A percentile compares a stretch with the other conserved stretches of the same genome.
Evolutionary conservation across 2,888 invertebrate genomes (phyloP).

Genomic region (Achlya flavicornis): DNA sequence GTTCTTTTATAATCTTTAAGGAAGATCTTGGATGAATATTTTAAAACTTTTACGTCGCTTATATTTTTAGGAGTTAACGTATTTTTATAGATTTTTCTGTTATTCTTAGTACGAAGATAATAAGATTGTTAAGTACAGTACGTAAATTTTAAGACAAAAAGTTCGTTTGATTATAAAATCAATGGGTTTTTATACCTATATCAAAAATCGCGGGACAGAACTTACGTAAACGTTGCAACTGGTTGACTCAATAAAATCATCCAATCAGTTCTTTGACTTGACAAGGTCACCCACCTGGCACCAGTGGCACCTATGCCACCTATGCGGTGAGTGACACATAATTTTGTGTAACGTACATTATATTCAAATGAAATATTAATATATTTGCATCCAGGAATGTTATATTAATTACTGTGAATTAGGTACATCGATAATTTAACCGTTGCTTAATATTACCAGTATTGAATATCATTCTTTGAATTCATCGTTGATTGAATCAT

Average conservation of each 20-base stretch:
- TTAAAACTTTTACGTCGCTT: background rate
- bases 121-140: no score
- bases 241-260: slow-evolving; percentile 2
- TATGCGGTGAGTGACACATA: slow-evolving; percentile 24
- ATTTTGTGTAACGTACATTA: slow-evolving; percentile 48
- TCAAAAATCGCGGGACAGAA: background rate
- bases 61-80: background rate
- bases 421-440: background rate
- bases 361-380: slow-evolving; percentile 55
- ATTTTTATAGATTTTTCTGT: background rate
- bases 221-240: slow-evolving; percentile 10
- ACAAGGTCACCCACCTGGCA: slow-evolving; percentile 38
- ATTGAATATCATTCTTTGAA: background rate
- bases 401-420: slow-evolving; percentile 36
- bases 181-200: no score
- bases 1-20: background rate
- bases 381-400: slow-evolving; percentile 58
- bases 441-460: background rate
- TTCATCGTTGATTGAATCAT: background rate
- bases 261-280: slow-evolving; percentile 47
- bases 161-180: no score
- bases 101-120: no score
- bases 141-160: no score
- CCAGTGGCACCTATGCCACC: slow-evolving; percentile 15
- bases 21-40: background rate